Evolutionary conservation across 2,113 vertebrate species (phyloP).

Genomic region (Pitta sordida): DNA sequence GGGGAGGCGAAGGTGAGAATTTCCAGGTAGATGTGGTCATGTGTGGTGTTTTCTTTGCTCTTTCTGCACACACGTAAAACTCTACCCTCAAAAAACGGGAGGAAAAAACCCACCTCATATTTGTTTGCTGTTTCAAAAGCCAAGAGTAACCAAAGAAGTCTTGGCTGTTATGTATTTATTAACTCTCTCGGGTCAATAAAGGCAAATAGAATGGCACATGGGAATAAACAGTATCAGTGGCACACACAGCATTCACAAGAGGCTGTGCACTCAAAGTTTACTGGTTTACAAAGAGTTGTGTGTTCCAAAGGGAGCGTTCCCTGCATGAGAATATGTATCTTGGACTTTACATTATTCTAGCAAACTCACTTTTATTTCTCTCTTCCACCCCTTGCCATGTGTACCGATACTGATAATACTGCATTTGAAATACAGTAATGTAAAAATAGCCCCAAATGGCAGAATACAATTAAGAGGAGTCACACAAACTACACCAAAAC

Average conservation of each 20-base stretch:
- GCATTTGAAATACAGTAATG: background rate
- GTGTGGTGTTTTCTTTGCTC: background rate
- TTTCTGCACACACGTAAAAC: background rate
- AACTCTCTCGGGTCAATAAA: background rate
- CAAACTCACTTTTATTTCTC: background rate
- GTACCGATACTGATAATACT: background rate
- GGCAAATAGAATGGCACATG: background rate
- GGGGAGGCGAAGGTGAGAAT: conserved; percentile 68
- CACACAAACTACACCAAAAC: background rate
- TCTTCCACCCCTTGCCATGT: background rate
- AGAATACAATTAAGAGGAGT: background rate
- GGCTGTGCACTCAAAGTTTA: background rate
- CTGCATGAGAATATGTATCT: fast-evolving
- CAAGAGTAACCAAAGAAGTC: background rate
- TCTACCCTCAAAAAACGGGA: background rate
- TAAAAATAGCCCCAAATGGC: background rate
- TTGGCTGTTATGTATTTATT: background rate
- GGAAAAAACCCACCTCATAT: fast-evolving
- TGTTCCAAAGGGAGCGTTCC: background rate
- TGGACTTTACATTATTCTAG: background rate
- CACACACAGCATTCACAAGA: background rate
- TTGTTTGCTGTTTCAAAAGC: background rate
- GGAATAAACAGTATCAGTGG: background rate
- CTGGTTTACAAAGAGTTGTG: background rate
- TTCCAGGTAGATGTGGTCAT: background rate